These are phyloP conservation scores for Microtus oregoni DNA, from an alignment of 2,113 vertebrate species.

Conservation along the genomic window DNA sequence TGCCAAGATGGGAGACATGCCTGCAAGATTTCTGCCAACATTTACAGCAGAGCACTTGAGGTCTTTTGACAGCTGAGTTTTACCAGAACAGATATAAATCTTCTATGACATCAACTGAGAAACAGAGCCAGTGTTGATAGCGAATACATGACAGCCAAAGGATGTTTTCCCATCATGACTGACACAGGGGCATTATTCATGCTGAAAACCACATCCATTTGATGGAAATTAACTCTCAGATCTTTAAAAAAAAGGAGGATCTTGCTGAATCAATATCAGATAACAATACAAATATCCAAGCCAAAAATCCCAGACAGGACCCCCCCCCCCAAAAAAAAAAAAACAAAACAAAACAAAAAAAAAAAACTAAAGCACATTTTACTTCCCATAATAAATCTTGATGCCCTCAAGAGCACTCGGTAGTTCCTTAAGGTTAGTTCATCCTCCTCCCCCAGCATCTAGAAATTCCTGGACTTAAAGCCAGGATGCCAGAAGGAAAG, in stretches of 20 bases:
- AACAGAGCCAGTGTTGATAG: slow-evolving; percentile 35
- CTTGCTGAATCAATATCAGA: slow-evolving; percentile 1
- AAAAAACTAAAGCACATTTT: background rate
- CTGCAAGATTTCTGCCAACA: background rate
- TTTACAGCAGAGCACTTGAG: background rate
- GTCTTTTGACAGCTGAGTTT: slow-evolving; percentile 37
- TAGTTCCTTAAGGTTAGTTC: background rate
- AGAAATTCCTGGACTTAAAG: background rate
- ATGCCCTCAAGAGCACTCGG: background rate
- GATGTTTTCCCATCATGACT: background rate
- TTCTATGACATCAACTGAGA: slow-evolving; percentile 60
- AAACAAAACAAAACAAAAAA: background rate
- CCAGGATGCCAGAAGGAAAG: background rate
- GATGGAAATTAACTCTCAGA: slow-evolving; percentile 42
- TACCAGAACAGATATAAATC: slow-evolving; percentile 51
- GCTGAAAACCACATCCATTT: slow-evolving; percentile 40
- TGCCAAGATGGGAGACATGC: background rate
- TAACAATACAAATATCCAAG: slow-evolving; percentile 14
- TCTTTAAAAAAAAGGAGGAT: slow-evolving; percentile 1
- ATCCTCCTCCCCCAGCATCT: background rate
- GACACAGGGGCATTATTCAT: slow-evolving; percentile 32
- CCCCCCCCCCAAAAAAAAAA: no score
- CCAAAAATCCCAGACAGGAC: slow-evolving; percentile 43
- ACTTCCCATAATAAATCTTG: slow-evolving; percentile 14
- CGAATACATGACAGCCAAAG: slow-evolving; percentile 58